phyloP scores from a whole-genome alignment of 2,113 vertebrate species.

The Salvelinus fontinalis region DNA sequence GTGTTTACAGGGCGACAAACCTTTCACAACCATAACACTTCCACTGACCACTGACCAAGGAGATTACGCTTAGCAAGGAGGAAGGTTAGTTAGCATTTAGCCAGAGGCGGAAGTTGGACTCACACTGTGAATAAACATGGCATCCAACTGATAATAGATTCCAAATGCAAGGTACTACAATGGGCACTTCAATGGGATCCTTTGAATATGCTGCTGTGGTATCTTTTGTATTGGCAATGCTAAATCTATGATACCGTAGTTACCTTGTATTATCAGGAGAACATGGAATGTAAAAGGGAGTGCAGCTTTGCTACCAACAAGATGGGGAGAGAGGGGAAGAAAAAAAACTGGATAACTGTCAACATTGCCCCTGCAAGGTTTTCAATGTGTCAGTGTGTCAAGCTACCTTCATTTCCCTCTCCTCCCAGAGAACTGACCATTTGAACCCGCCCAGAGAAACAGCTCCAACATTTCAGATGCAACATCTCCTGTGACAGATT shows the following conservation, averaged over 20 bases:
- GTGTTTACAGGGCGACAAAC: slow-evolving; percentile 80
- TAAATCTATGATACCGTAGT: background rate
- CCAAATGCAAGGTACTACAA: background rate
- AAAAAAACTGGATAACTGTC: slow-evolving; percentile 36
- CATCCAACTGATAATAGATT: background rate
- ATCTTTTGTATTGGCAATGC: background rate
- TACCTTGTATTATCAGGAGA: background rate
- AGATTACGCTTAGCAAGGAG: too few species aligned
- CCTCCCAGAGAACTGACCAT: slow-evolving; percentile 55
- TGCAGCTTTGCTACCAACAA: background rate
- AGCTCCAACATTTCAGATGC: slow-evolving; percentile 24
- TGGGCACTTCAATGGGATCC: too few species aligned
- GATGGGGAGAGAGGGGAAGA: background rate
- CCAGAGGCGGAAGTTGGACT: background rate
- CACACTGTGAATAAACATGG: background rate
- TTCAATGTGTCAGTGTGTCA: slow-evolving; percentile 52
- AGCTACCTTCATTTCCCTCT: slow-evolving; percentile 33
- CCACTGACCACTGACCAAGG: background rate
- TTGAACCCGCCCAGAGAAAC: slow-evolving; percentile 27
- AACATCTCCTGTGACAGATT: background rate
- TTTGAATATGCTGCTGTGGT: background rate
- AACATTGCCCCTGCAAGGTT: slow-evolving; percentile 41
- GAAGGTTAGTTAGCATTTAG: background rate
- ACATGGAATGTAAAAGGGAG: background rate
- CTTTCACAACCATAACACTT: slow-evolving; percentile 61